These are phyloP conservation scores for Palythoa grandis DNA, from an alignment of 92 coral and sea anemone genomes.

Conservation along the genomic window DNA sequence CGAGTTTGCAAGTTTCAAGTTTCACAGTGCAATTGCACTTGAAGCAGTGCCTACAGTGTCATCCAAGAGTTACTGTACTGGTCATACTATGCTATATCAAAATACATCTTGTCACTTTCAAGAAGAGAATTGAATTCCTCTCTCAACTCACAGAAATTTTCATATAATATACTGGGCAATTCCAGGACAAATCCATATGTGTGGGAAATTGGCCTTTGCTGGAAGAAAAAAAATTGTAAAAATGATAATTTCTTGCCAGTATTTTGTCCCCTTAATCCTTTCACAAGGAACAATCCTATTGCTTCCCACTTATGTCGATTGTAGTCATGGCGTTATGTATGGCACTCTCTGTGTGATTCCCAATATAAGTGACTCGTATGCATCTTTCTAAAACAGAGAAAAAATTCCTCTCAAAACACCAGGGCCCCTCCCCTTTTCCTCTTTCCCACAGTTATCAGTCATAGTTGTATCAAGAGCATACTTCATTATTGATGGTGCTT, in stretches of 20 bases:
- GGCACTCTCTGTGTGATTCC: constrained; percentile 26
- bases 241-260: too few relatives aligned
- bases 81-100: not conserved
- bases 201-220: constrained; percentile 2
- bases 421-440: not conserved
- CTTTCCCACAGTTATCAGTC: not conserved
- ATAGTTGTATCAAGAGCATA: constrained; percentile 4
- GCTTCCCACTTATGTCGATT: constrained; percentile 23
- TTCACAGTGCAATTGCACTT: too few relatives aligned
- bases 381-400: not conserved
- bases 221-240: too few relatives aligned
- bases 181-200: constrained; percentile 12
- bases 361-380: not conserved
- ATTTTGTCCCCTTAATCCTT: constrained; percentile 22
- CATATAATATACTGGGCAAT: not conserved
- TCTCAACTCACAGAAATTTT: constrained; percentile 4
- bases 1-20: not conserved
- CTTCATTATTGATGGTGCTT: constrained; percentile 5
- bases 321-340: constrained; percentile 21
- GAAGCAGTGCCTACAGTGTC: not conserved
- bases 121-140: constrained; percentile 16
- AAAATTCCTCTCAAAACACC: not conserved
- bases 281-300: constrained; percentile 22
- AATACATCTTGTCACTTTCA: not conserved
- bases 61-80: not conserved